Percentiles rank a stretch among this genome's conserved stretches.
These are phyloP conservation scores for Agrochola lychnidis DNA, from an alignment of 2,888 invertebrate genomes.

Conservation along the genomic window DNA sequence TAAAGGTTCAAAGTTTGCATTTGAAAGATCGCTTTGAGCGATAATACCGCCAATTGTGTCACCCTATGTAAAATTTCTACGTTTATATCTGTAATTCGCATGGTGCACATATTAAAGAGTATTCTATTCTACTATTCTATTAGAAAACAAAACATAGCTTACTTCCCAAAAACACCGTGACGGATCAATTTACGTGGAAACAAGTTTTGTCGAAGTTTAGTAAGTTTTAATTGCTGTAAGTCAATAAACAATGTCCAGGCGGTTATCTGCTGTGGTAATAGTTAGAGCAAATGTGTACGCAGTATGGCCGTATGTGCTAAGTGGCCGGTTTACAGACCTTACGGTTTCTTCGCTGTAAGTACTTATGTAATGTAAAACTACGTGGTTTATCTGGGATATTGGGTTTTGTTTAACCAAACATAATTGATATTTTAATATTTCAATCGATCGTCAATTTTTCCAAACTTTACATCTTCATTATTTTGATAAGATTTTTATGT, in stretches of 20 bases:
- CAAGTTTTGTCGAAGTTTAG: conserved; percentile 9
- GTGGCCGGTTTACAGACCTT: conserved; percentile 27
- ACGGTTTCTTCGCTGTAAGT: conserved; percentile 32
- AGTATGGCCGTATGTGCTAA: conserved; percentile 48
- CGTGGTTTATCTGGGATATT: not conserved
- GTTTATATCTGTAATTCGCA: too few relatives aligned
- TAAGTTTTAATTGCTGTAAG: conserved; percentile 20
- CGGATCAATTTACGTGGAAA: conserved; percentile 7
- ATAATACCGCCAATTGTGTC: too few relatives aligned
- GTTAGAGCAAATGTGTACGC: conserved; percentile 17
- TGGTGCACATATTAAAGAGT: too few relatives aligned
- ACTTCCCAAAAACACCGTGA: not conserved
- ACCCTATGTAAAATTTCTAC: too few relatives aligned
- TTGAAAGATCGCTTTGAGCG: too few relatives aligned
- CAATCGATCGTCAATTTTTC: not conserved
- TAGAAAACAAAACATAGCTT: conserved; percentile 4
- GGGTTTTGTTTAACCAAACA: not conserved
- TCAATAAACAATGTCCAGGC: conserved; percentile 20
- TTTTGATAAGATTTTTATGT: not conserved
- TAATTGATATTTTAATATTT: not conserved
- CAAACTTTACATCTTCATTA: too few relatives aligned
- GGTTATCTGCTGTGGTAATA: conserved; percentile 26
- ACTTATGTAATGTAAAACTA: not conserved
- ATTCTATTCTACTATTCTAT: not conserved
- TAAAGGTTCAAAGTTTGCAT: too few relatives aligned